Evolutionary conservation across 2,797 vertebrate species (phyloP).

Genomic region (Myripristis jacobus): DNA sequence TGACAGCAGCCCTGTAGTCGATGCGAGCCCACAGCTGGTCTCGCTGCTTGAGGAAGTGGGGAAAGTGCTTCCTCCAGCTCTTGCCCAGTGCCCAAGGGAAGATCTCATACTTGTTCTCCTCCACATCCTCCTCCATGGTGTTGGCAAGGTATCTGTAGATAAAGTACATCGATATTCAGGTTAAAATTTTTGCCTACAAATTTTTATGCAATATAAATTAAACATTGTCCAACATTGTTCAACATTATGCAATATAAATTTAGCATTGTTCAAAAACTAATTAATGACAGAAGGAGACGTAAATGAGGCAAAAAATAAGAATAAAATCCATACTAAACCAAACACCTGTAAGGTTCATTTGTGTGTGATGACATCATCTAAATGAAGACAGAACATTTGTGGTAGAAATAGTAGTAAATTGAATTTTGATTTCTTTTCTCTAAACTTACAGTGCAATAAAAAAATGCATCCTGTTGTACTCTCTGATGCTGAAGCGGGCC

Average conservation of each 20-base stretch:
- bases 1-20: slow-evolving; percentile 93
- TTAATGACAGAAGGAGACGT: no score
- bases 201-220: neutral
- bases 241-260: no score
- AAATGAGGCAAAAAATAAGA: no score
- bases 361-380: no score
- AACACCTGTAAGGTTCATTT: no score
- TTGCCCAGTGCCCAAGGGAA: slow-evolving; percentile 97
- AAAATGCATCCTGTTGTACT: slow-evolving; percentile 94
- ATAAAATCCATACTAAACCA: no score
- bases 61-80: slow-evolving; percentile 91
- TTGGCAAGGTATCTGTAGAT: slow-evolving; percentile 92
- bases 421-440: no score
- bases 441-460: slow-evolving; percentile 95
- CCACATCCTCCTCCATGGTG: slow-evolving; percentile 97
- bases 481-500: slow-evolving; percentile 87
- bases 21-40: slow-evolving; percentile 94
- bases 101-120: slow-evolving; percentile 95
- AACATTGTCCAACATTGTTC: no score
- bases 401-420: no score
- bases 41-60: slow-evolving; percentile 89
- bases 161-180: neutral
- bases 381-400: no score
- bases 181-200: neutral
- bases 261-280: no score